These are phyloP conservation scores for Drosophila koepferae DNA, from an alignment of 2,888 invertebrate genomes.

Conservation along the genomic window DNA sequence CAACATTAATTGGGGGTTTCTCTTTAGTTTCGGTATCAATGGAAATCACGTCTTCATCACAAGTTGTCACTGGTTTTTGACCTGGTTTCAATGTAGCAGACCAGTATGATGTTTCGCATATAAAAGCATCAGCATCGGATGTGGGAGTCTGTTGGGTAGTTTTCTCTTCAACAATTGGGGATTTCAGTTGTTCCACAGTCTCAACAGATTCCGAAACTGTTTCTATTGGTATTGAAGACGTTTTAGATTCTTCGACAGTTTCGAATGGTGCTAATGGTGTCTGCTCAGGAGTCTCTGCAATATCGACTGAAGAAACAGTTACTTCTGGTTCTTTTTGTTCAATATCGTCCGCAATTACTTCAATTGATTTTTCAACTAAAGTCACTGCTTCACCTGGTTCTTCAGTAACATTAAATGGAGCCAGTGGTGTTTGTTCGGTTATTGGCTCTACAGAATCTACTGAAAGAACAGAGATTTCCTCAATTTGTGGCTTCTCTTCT, in stretches of 20 bases:
- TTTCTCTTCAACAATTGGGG: not conserved
- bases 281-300: not conserved
- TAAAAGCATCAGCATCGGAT: slow-evolving; percentile 53
- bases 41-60: slow-evolving; percentile 32
- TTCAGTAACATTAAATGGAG: slow-evolving; percentile 16
- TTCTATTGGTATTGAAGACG: not conserved
- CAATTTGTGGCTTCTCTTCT: not conserved
- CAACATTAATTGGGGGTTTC: slow-evolving; percentile 39
- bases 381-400: not conserved
- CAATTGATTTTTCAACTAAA: slow-evolving; percentile 10
- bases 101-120: slow-evolving; percentile 80
- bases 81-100: slow-evolving; percentile 75
- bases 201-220: slow-evolving; percentile 2
- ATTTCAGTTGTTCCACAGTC: not conserved
- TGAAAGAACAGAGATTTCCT: not conserved
- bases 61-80: slow-evolving; percentile 35
- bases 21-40: slow-evolving; percentile 10
- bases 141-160: slow-evolving; percentile 3
- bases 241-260: not conserved
- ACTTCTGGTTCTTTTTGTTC: not conserved
- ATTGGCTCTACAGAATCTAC: not conserved
- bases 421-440: slow-evolving; percentile 14
- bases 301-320: not conserved
- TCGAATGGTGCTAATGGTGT: slow-evolving; percentile 33
- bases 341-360: not conserved